Evolutionary conservation across 2,888 invertebrate species (phyloP), one percentile per base, ranked within the genome.

Genomic region (Hyposoter didymator): DNA sequence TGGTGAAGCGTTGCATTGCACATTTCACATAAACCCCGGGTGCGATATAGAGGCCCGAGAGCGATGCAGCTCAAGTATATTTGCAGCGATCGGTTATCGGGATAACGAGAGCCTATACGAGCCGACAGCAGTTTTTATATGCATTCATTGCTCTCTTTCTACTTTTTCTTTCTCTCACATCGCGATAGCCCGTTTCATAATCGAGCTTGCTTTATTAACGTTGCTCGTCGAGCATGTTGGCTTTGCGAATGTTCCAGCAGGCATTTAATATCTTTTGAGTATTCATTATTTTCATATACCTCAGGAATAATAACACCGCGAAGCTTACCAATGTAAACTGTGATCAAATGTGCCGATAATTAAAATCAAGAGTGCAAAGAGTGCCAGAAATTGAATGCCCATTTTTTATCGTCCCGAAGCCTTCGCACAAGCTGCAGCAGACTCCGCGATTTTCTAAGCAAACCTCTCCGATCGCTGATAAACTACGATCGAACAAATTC

Each of bases 71-170:
- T 75, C 64, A 64, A 67, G 47, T 45, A 55, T 43, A 70, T 35
- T 69, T 47, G 43, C 69, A 62, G 64, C 75, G 81, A 85, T 85
- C 85, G 82, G 85, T 82, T 85, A 82, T 82, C 75, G 70, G 79
- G 79, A 82, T 82, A 75, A 78, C 82, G 78, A 72, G 69, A 70
- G 73, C 74, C 32, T 64, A 64, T 70, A 75, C 72, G 55, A 76
- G 74, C 66, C 49, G 64, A 72, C 49, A 75, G n/a, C 35, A 28
- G 32, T 74, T 67, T 32, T 49, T 49, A 47, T 22, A 59, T 47
- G 66, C 67, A 67, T 59, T 74, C 32, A 32, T 45, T 67, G 67
- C 59, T 32, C 64, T 39, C 47, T 70, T 32, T 70, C 8, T 49
- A 4, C 49, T 28, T 43, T 0, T 17, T 67, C 52, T 43, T 28